phyloP scores from a whole-genome alignment of 2,113 vertebrate species.

The Malaclemys terrapin region DNA sequence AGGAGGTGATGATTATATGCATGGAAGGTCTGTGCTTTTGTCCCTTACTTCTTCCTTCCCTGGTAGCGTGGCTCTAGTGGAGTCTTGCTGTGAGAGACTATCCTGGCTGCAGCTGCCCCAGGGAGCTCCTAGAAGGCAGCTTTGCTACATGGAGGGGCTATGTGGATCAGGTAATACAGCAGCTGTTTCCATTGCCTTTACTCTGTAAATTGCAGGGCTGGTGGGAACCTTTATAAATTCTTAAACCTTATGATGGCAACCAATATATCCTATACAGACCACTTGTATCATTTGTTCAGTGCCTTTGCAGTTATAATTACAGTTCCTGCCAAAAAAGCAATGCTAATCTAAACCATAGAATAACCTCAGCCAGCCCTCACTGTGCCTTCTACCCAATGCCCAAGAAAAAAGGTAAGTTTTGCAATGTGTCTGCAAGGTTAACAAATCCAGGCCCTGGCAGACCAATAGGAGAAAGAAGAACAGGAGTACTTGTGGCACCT shows the following conservation, averaged over 20 bases:
- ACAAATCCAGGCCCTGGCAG: background rate
- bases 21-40: background rate
- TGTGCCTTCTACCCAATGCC: background rate
- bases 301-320: background rate
- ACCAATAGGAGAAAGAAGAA: background rate
- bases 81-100: background rate
- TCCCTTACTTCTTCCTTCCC: background rate
- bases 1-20: no score
- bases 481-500: no score
- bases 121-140: no score
- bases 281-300: background rate
- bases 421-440: background rate
- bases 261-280: background rate
- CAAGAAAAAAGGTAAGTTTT: background rate
- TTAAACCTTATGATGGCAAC: background rate
- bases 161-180: background rate
- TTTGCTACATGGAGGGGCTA: rapidly evolving
- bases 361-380: background rate
- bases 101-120: background rate
- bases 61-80: background rate
- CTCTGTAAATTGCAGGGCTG: background rate
- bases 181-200: background rate
- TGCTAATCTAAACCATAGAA: background rate
- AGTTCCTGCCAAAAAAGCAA: background rate
- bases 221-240: background rate